Evolutionary conservation across 2,113 vertebrate genomes (phyloP), one percentile per base, ranked within the genome.

Genomic region (Anhinga anhinga): DNA sequence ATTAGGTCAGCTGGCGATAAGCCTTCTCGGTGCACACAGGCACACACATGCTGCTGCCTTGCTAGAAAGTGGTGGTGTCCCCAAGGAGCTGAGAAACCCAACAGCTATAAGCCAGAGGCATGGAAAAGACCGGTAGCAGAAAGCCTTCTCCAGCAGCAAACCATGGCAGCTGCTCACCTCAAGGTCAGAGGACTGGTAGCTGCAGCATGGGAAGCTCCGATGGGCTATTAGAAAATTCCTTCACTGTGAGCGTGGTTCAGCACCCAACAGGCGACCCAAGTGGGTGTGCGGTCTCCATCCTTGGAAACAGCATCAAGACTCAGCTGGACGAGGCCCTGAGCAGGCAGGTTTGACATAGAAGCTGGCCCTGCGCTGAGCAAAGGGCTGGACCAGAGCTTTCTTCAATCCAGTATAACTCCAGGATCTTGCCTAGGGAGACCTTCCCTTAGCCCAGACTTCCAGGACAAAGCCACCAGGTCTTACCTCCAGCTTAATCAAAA

Each of bases 1-100:
- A 96, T 96, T 95, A 95, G 95, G 95, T 94, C 97, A 96, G 83
- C 2, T 83, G 83, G 95, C 10, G 40, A 84, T 94, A 67, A 95
- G 87, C 92, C 95, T 55, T 29, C 52, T 66, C 66, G 10, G 79
- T 9, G 40, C 40, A 59, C n/a, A 34, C 56, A 10, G 34, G 50
- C 47, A 86, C 67, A 62, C 22, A 7, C 2, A 0, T 1, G 1
- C 65, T 56, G 49, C 82, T 3, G 36, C 74, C 30, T 32, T 5
- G 22, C 65, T 13, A 3, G 16, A 16, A 69, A 77, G 66, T 2
- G 36, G 14, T 21, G 58, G 74, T 7, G 32, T 12, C 50, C 23
- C 11, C 0, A 0, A n/a, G 26, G n/a, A 83, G 71, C 38, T 25
- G 23, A 52, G 32, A 38, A 84, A 71, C 17, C 15, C 72, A 53